Base-by-base conservation (phyloP, 2,113 vertebrate species). In the Fulmarus glacialis region DNA sequence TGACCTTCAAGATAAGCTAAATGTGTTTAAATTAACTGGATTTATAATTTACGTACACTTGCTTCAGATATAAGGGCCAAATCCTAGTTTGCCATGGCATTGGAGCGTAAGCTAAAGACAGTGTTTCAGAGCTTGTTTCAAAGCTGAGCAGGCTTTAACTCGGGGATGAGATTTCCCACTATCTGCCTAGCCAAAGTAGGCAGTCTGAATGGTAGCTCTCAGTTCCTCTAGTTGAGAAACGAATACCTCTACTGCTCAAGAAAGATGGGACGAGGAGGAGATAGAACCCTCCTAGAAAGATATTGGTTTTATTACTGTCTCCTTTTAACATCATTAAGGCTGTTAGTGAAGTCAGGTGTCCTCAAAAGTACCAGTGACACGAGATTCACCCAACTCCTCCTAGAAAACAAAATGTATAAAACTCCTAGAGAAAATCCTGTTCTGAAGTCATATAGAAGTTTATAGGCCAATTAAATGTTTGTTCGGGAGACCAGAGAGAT, bases 401-500 rank as follows among this genome's bases (percentile, higher is more conserved):
- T 56, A 74, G 71, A 81, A 92, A 92, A 63, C 8, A 15, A 23
- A 4, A 36, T 23, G n/a, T 29, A 59, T 55, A 92, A 70, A 58
- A 29, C 18, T 48, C 27, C 21, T 71, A 84, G 42, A 70, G 53
- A 71, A 84, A 90, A 74, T 72, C 30, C 18, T 81, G 27, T 79
- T 86, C 73, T 85, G 36, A 92, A 77, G 77, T 63, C 48, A 85
- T 55, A 47, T 6, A 56, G 48, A 42, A 27, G 23, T 95, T 95
- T 97, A 96, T 47, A 67, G 74, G 55, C 40, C 88, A 95, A 95
- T 90, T 88, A 95, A 94, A 87, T 80, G 43, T 89, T 92, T 91
- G 19, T 81, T 38, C 1, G 2, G 64, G 82, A 89, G 74, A 84
- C 56, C 45, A 95, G 72, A 94, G 70, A 58, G 89, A 88, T 81